phyloP scores from a whole-genome alignment of 2,888 invertebrate species.

The Brachypterus glaber region DNA sequence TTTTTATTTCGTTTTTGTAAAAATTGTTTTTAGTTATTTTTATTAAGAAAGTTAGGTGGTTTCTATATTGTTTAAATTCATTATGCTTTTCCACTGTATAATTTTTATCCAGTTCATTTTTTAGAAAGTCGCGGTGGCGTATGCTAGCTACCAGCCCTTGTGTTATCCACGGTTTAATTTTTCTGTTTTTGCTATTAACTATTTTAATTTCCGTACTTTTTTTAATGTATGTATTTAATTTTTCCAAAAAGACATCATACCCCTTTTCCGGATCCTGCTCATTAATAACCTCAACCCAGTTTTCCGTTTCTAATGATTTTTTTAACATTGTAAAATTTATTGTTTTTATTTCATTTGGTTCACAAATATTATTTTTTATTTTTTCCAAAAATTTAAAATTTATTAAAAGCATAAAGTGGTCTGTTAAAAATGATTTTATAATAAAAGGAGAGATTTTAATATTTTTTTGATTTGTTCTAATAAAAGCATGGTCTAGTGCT shows the following conservation, averaged over 20 bases:
- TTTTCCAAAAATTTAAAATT: neutral
- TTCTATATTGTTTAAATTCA: conserved; percentile 13
- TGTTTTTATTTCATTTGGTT: neutral
- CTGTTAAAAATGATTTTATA: neutral
- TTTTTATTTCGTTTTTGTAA: conserved; percentile 5
- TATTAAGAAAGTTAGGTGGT: conserved; percentile 14
- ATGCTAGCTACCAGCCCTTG: neutral
- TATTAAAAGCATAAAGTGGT: neutral
- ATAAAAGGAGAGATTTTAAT: neutral
- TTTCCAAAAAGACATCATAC: neutral
- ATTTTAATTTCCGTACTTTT: too few relatives aligned
- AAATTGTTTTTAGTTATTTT: conserved; percentile 7
- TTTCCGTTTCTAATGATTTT: too few relatives aligned
- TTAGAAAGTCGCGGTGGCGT: neutral
- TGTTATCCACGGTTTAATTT: too few relatives aligned
- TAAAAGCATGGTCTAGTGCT: too few relatives aligned
- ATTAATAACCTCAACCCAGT: neutral
- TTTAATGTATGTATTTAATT: neutral
- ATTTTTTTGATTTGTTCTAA: too few relatives aligned
- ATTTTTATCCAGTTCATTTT: conserved; percentile 9
- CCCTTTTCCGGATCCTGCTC: neutral
- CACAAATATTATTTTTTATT: neutral
- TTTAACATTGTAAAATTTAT: neutral
- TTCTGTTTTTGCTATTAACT: too few relatives aligned
- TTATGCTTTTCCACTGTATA: too few relatives aligned